Conservation (phyloP, 2,888 invertebrate species). For the Zootermopsis nevadensis region DNA sequence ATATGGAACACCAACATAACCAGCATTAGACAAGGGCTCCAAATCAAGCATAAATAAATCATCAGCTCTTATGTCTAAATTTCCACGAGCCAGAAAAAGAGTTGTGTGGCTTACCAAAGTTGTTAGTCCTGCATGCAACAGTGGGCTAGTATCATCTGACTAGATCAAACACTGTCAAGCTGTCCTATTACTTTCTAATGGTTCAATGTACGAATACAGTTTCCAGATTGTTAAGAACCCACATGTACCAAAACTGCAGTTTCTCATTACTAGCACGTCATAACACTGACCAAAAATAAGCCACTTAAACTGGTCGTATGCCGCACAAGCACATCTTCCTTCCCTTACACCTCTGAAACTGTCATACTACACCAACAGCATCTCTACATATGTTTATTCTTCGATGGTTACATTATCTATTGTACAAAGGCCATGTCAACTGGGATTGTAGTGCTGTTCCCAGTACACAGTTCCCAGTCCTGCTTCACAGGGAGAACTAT, state of each 20-base stretch:
- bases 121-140: neutral
- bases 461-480: slow-evolving; percentile 52
- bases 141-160: slow-evolving; percentile 4
- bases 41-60: neutral
- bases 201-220: neutral
- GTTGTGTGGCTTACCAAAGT: neutral
- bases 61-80: too few species aligned
- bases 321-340: neutral
- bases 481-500: slow-evolving; percentile 54
- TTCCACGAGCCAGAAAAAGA: neutral
- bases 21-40: neutral
- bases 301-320: neutral
- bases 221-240: neutral
- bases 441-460: slow-evolving; percentile 54
- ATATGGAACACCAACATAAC: neutral
- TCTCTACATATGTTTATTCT: neutral
- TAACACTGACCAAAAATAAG: neutral
- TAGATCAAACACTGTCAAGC: slow-evolving; percentile 12
- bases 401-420: neutral
- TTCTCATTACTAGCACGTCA: neutral
- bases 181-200: neutral
- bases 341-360: neutral
- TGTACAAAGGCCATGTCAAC: slow-evolving; percentile 48
- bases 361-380: neutral
- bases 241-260: neutral